Evolutionary conservation across 2,797 vertebrate species (phyloP).

Genomic region (Melanogrammus aeglefinus): DNA sequence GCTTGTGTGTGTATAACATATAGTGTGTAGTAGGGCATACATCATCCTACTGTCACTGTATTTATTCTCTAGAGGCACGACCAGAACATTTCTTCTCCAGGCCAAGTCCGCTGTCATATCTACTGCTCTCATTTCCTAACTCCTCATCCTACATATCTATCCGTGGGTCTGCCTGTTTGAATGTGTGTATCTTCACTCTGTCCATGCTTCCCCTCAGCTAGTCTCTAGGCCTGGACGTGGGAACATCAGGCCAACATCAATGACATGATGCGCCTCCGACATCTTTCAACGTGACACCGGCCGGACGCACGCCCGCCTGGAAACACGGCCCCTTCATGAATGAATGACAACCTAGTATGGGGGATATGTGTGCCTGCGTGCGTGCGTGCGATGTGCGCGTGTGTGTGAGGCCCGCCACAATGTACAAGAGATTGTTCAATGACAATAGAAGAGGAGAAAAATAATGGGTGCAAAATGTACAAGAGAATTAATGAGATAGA

Average conservation of each 20-base stretch:
- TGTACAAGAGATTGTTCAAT: not conserved
- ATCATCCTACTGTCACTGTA: too few relatives aligned
- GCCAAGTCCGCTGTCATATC: too few relatives aligned
- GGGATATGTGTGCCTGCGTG: not conserved
- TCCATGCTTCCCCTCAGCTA: slow-evolving; percentile 18
- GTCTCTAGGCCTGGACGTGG: slow-evolving; percentile 29
- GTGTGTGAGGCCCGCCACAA: not conserved
- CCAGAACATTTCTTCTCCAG: too few relatives aligned
- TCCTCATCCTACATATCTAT: too few relatives aligned
- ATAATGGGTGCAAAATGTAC: not conserved
- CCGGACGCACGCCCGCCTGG: slow-evolving; percentile 53
- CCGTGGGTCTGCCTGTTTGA: not conserved
- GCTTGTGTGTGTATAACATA: too few relatives aligned
- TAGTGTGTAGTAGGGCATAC: too few relatives aligned
- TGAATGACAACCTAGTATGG: slow-evolving; percentile 23
- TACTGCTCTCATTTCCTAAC: too few relatives aligned
- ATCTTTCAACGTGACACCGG: slow-evolving; percentile 51
- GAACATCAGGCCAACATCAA: slow-evolving; percentile 45
- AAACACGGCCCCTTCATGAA: slow-evolving; percentile 16
- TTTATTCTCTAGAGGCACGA: too few relatives aligned
- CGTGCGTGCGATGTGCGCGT: slow-evolving; percentile 14
- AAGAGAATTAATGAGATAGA: too few relatives aligned
- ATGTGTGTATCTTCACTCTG: not conserved
- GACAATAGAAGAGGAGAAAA: not conserved
- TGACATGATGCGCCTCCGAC: slow-evolving; percentile 51